Evolutionary conservation across 2,888 invertebrate species (phyloP).

Genomic region (Plusia festucae): DNA sequence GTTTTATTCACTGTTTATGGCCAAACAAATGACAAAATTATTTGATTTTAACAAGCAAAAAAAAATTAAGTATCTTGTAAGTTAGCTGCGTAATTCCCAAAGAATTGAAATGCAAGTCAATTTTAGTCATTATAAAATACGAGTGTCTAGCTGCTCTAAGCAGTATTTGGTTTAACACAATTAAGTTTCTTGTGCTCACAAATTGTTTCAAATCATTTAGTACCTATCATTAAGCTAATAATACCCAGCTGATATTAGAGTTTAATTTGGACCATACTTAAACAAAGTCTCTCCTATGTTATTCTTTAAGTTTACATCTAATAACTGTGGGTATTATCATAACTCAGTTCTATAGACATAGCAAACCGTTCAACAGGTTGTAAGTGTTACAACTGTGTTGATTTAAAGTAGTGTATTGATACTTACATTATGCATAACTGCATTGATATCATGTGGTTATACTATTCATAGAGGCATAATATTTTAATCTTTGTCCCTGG

Average conservation of each 20-base stretch:
- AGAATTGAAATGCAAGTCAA: too few relatives aligned
- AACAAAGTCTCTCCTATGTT: neutral
- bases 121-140: too few relatives aligned
- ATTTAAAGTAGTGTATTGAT: neutral
- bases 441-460: neutral
- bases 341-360: neutral
- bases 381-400: neutral
- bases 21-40: too few relatives aligned
- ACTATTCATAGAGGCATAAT: neutral
- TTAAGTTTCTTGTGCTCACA: neutral
- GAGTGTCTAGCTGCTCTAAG: too few relatives aligned
- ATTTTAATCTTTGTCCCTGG: neutral
- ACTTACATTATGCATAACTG: neutral
- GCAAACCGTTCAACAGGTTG: neutral
- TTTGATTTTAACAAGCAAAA: too few relatives aligned
- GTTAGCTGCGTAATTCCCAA: too few relatives aligned
- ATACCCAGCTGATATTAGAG: neutral
- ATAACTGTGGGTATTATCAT: neutral
- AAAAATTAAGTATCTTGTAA: too few relatives aligned
- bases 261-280: neutral
- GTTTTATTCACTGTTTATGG: too few relatives aligned
- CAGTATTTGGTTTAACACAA: neutral
- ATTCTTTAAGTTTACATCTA: neutral
- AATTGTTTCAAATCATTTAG: too few relatives aligned
- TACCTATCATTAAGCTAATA: neutral